Percentiles rank a stretch among this genome's conserved stretches.
Evolutionary conservation across 2,113 vertebrate genomes (phyloP).

Genomic region (Tautogolabrus adspersus): DNA sequence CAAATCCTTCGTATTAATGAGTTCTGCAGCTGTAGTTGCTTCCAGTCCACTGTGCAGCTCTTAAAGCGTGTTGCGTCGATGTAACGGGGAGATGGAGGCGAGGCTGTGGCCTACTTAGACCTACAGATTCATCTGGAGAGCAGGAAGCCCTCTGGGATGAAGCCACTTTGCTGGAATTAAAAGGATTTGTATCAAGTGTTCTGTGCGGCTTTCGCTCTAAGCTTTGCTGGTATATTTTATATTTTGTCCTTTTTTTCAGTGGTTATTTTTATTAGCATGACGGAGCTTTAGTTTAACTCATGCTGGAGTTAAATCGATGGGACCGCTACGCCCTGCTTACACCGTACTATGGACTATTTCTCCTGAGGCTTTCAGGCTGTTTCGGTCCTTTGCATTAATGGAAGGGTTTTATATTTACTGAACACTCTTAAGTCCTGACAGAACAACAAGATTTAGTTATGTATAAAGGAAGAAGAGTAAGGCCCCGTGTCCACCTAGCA

Average conservation of each 20-base stretch:
- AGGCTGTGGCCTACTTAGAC: slow-evolving; percentile 69
- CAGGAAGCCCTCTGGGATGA: slow-evolving; percentile 34
- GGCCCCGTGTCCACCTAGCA: too few relatives aligned
- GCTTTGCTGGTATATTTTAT: not conserved
- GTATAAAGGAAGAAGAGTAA: too few relatives aligned
- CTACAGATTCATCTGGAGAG: slow-evolving; percentile 62
- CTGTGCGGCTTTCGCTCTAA: not conserved
- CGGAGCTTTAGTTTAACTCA: not conserved
- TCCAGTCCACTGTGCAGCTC: not conserved
- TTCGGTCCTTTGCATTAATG: too few relatives aligned
- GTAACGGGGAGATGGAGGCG: slow-evolving; percentile 21
- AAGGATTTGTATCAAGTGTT: slow-evolving; percentile 29
- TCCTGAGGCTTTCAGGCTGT: too few relatives aligned
- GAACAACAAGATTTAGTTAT: too few relatives aligned
- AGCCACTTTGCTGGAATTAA: slow-evolving; percentile 35
- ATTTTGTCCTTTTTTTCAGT: not conserved
- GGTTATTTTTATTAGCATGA: not conserved
- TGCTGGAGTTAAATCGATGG: not conserved
- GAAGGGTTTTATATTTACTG: not conserved
- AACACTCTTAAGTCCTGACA: too few relatives aligned
- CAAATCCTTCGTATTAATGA: not conserved
- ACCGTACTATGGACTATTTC: too few relatives aligned
- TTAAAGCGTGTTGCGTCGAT: slow-evolving; percentile 20
- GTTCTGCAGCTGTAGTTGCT: not conserved
- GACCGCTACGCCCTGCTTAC: too few relatives aligned